Conservation (phyloP, 1,140 invertebrate species). For the Zaprionus kolodkinae region DNA sequence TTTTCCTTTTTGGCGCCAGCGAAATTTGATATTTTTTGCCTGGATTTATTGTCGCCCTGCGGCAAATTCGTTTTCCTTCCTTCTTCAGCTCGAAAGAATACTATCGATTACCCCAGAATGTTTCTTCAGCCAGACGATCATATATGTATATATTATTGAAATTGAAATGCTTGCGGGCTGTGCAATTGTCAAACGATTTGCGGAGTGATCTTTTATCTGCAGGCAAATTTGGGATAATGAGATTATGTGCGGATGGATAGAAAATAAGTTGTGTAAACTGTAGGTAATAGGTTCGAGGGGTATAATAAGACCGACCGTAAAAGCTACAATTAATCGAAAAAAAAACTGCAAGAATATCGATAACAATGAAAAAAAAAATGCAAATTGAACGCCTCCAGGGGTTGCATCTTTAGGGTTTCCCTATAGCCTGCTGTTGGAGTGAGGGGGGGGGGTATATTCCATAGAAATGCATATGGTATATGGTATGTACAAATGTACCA, state of each 20-base stretch:
- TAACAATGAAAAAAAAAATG: constrained; percentile 60
- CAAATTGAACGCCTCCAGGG: constrained; percentile 57
- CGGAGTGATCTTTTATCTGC: too few species aligned
- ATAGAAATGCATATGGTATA: constrained; percentile 65
- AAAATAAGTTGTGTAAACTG: too few species aligned
- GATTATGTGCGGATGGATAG: too few species aligned
- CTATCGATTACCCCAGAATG: constrained; percentile 40
- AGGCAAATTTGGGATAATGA: too few species aligned
- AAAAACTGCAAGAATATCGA: constrained; percentile 69
- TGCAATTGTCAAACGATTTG: neutral
- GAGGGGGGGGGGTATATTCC: constrained; percentile 8
- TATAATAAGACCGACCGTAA: constrained; percentile 3
- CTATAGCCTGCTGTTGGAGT: neutral
- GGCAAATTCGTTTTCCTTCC: constrained; percentile 57
- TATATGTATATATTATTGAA: neutral
- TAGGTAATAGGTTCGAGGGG: too few species aligned
- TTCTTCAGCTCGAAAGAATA: neutral
- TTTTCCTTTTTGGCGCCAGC: constrained; percentile 16
- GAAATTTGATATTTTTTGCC: constrained; percentile 65
- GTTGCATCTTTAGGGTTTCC: constrained; percentile 62
- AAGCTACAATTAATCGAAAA: neutral
- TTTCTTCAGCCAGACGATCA: neutral
- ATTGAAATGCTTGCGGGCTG: neutral
- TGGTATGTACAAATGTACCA: constrained; percentile 47
- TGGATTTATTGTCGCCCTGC: constrained; percentile 46